Evolutionary conservation across 2,113 vertebrate species (phyloP).

Genomic region (Rhabdornis inornatus): DNA sequence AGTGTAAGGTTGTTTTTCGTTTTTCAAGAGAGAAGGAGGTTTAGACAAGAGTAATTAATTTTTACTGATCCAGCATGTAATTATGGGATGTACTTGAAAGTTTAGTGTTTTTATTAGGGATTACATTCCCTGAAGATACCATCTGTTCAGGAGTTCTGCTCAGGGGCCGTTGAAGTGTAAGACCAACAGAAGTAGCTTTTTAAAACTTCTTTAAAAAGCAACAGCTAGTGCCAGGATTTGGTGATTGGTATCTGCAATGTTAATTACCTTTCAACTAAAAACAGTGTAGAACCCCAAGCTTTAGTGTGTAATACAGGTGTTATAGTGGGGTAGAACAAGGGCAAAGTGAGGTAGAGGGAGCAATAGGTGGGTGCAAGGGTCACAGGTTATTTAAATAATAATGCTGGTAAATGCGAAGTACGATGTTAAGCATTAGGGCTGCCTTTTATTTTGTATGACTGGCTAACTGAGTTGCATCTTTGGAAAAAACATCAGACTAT

Average conservation of each 20-base stretch:
- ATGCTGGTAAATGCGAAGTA: neutral
- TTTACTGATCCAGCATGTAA: neutral
- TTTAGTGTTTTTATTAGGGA: neutral
- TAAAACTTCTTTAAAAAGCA: neutral
- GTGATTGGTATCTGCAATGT: neutral
- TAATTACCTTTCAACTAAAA: neutral
- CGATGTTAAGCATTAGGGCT: neutral
- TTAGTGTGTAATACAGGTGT: neutral
- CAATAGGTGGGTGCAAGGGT: neutral
- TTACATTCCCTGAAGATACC: neutral
- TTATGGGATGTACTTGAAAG: slow-evolving; percentile 2
- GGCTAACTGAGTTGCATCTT: neutral
- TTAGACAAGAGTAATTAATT: neutral
- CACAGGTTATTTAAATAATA: neutral
- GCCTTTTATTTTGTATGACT: neutral
- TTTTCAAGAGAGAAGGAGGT: neutral
- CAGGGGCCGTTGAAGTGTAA: neutral
- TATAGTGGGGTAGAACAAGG: neutral
- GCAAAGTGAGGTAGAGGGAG: neutral
- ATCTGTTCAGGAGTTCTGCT: neutral
- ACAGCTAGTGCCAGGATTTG: neutral
- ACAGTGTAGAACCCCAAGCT: neutral
- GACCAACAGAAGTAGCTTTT: neutral
- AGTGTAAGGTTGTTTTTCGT: neutral
- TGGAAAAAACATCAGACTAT: neutral